These are phyloP conservation scores for Melanophora roralis DNA, from an alignment of 2,888 invertebrate genomes.

Conservation along the genomic window DNA sequence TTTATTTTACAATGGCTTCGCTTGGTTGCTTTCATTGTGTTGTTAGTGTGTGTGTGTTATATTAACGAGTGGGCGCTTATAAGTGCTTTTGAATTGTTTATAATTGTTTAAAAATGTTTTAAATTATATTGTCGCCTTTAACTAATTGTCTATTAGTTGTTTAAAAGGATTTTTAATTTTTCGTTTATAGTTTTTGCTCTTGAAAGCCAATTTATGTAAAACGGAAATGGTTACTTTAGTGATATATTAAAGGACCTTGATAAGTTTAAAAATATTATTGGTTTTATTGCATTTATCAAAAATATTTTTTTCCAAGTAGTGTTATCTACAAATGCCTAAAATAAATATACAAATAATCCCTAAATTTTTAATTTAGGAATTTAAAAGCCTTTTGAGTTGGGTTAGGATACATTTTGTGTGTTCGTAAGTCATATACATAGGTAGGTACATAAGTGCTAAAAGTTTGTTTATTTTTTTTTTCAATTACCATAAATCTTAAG, in stretches of 20 bases:
- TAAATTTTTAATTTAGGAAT: too few species aligned
- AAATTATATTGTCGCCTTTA: conserved; percentile 11
- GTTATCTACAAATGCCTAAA: too few species aligned
- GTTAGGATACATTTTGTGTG: too few species aligned
- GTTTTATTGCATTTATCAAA: not conserved
- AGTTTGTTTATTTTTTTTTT: too few species aligned
- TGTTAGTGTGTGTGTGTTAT: not conserved
- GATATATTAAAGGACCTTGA: not conserved
- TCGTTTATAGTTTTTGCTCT: not conserved
- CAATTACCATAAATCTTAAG: too few species aligned
- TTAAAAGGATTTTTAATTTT: not conserved
- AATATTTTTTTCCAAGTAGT: too few species aligned
- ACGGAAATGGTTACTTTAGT: conserved; percentile 23
- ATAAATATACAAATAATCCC: too few species aligned
- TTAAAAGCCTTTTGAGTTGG: too few species aligned
- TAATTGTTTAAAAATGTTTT: conserved; percentile 1
- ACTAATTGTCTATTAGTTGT: conserved; percentile 1
- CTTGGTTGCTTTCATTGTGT: conserved; percentile 3
- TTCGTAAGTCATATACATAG: too few species aligned
- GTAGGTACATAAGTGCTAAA: too few species aligned
- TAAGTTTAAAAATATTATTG: not conserved
- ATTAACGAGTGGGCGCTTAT: not conserved
- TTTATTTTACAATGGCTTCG: conserved; percentile 43
- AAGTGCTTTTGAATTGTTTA: not conserved
- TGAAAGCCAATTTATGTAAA: not conserved